phyloP scores from a whole-genome alignment of 2,113 vertebrate genomes.

The Phrynocephalus versicolor region DNA sequence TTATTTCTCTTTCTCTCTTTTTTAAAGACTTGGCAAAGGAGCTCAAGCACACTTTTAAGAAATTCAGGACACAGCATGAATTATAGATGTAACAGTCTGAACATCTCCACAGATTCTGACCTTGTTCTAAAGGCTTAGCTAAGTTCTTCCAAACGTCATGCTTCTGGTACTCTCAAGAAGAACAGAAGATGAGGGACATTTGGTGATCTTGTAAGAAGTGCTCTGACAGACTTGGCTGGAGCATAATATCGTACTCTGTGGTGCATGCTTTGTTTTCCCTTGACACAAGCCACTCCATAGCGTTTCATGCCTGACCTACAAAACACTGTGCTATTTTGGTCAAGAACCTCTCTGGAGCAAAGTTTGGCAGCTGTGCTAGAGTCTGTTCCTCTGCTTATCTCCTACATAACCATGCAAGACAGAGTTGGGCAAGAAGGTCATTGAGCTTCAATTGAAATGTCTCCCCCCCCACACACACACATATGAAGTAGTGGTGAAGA shows the following conservation, averaged over 20 bases:
- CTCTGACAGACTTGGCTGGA: constrained; percentile 3
- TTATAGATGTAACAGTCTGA: neutral
- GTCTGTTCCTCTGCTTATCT: constrained; percentile 4
- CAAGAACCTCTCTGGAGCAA: constrained; percentile 15
- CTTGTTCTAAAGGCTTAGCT: neutral
- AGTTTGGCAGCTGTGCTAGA: neutral
- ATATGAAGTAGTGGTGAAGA: too few relatives aligned
- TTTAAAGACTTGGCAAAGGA: neutral
- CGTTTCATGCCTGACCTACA: neutral
- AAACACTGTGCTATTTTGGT: constrained; percentile 20
- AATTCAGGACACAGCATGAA: neutral
- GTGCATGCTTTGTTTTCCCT: neutral
- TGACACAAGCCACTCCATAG: neutral
- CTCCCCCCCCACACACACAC: neutral
- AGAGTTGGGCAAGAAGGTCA: neutral
- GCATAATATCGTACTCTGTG: neutral
- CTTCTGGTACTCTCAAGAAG: neutral
- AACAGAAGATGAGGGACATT: neutral
- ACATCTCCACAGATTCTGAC: neutral
- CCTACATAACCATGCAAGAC: neutral
- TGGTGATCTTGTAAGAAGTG: neutral
- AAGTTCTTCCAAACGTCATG: neutral
- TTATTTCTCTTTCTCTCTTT: too few relatives aligned
- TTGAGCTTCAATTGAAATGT: constrained; percentile 18
- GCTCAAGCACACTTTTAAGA: neutral